Evolutionary conservation across 1,140 invertebrate species (phyloP).

Genomic region (Lucilia cuprina): DNA sequence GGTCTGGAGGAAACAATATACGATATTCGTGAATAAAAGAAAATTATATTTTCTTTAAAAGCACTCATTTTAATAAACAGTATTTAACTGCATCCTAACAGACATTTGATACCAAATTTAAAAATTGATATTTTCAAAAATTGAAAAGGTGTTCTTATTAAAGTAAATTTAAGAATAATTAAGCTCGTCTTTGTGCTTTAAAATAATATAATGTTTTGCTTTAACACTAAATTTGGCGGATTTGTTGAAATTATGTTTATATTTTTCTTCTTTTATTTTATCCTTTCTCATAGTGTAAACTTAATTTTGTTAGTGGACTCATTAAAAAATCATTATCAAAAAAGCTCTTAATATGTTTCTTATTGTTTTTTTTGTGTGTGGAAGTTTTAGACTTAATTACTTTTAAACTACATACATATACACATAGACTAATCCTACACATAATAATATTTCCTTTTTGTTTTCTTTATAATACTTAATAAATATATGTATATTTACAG

Average conservation of each 20-base stretch:
- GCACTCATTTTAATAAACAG: too few species aligned
- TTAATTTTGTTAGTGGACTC: neutral
- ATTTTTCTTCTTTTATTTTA: neutral
- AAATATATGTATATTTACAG: neutral
- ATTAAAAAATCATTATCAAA: slow-evolving; percentile 8
- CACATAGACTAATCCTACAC: neutral
- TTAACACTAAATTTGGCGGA: neutral
- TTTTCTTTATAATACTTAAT: neutral
- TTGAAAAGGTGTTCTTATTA: too few species aligned
- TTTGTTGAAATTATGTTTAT: neutral
- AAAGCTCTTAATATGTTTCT: neutral
- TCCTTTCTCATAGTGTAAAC: neutral
- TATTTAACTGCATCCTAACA: too few species aligned
- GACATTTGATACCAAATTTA: too few species aligned
- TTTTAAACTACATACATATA: neutral
- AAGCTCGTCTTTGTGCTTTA: neutral
- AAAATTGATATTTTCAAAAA: too few species aligned
- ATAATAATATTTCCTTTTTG: neutral
- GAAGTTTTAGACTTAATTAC: neutral
- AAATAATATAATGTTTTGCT: neutral
- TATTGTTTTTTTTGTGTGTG: neutral
- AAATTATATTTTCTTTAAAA: too few species aligned
- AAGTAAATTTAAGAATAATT: neutral
- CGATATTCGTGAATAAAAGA: too few species aligned
- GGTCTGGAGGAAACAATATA: too few species aligned